Percentiles rank a stretch among this genome's conserved stretches.
Conservation (phyloP, 2,113 vertebrate genomes). For the Phyllostomus hastatus region DNA sequence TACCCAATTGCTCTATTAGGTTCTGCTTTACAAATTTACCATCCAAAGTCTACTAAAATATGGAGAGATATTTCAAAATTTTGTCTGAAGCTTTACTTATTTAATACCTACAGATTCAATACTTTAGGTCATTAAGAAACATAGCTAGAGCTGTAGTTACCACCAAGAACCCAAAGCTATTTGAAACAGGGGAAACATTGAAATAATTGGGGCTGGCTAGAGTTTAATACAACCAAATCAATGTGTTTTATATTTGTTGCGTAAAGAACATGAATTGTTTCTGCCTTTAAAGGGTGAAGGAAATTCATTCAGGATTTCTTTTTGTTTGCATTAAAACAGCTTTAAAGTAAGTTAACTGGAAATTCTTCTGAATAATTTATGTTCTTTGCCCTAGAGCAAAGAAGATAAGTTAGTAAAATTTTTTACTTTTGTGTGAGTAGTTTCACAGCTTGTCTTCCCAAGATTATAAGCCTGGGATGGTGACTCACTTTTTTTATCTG, state of each 20-base stretch:
- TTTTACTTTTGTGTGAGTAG: slow-evolving; percentile 17
- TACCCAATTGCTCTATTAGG: neutral
- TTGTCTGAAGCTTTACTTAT: slow-evolving; percentile 4
- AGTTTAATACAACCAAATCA: neutral
- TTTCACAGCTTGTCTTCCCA: slow-evolving; percentile 34
- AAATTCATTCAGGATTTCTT: slow-evolving; percentile 34
- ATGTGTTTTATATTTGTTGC: neutral
- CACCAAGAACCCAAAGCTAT: neutral
- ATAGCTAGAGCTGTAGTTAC: slow-evolving; percentile 36
- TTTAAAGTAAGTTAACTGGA: slow-evolving; percentile 28
- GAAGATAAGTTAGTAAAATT: slow-evolving; percentile 26
- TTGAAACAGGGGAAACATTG: slow-evolving; percentile 38
- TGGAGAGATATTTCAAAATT: neutral
- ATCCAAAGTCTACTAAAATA: neutral
- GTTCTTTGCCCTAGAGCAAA: neutral
- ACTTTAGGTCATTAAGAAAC: slow-evolving; percentile 20
- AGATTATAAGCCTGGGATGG: neutral
- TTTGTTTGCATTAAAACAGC: slow-evolving; percentile 43
- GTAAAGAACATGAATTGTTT: slow-evolving; percentile 29
- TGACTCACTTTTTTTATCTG: slow-evolving; percentile 23
- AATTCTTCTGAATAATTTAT: slow-evolving; percentile 59
- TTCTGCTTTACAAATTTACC: neutral
- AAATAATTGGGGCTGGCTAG: slow-evolving; percentile 6
- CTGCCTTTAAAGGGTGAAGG: neutral
- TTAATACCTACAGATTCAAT: neutral